Base-by-base conservation (phyloP, 2,888 invertebrate species). In the Sphaeridia pumilis region DNA sequence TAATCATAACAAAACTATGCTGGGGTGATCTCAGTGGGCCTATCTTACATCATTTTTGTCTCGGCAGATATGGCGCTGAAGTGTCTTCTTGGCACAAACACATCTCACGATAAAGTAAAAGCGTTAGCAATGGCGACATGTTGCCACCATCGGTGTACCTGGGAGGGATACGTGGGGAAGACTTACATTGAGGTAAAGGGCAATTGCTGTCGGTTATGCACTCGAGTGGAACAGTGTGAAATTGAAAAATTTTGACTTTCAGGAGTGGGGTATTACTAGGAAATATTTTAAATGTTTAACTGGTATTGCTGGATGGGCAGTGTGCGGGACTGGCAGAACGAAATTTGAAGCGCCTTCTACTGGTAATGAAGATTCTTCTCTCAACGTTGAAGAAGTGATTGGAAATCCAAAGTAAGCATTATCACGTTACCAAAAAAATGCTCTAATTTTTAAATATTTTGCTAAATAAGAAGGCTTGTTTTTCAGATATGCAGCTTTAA, bases 291-390 rank as follows among this genome's bases (percentile, higher is more conserved):
- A 80, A 60, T 74, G 86, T 25, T 78, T 92, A 67, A 79, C 83
- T 54, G 83, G 86, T 59, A 76, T 92, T 66, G 85, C 84, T 5
- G 86, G 89, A 67, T 92, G 92, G 92, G 88, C 87, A 0, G 87
- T 87, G 1, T 88, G 89, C 71, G 86, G 87, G 12, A 51, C 51
- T 2, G 54, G 57, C 20, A 27, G 42, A 20, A 42, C 47, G 5
- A 54, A 50, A 17, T 54, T 51, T 28, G 36, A 42, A 14, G 25
- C 41, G 12, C 20, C 22, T 22, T n/a, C 34, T 2, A 12, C 21
- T 3, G 46, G 49, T n/a, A n/a, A 5, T 28, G 36, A 42, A 14
- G 25, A 46, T n/a, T 20, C 22, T 22, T n/a, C 34, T 2, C 7
- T n/a, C 3, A 42, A 48, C 14, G 20, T 22, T 20, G 25, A 22